Conservation (phyloP, 1,140 invertebrate genomes). For the Conus betulinus region DNA sequence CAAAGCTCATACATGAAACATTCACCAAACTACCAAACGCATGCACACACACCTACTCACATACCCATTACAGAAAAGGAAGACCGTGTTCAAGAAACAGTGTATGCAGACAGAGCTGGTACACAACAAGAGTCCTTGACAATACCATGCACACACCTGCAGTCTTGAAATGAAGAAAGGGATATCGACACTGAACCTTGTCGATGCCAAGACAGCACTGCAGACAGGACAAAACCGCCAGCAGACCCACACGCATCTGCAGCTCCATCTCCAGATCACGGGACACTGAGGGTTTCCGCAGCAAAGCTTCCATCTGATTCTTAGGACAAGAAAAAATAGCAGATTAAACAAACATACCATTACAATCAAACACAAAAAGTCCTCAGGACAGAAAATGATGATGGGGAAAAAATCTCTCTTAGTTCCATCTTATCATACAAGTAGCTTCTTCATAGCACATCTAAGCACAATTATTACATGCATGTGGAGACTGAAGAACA, state of each 20-base stretch:
- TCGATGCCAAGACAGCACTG: constrained; percentile 3
- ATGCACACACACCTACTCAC: neutral
- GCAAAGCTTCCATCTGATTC: neutral
- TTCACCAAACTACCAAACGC: neutral
- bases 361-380: too few species aligned
- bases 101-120: neutral
- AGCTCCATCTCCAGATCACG: constrained; percentile 12
- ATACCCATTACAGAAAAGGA: neutral
- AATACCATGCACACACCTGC: neutral
- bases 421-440: too few species aligned
- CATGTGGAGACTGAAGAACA: too few species aligned
- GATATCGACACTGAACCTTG: constrained; percentile 19
- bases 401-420: too few species aligned
- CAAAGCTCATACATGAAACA: too few species aligned
- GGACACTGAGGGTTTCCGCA: neutral
- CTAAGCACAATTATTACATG: too few species aligned
- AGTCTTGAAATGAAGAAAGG: constrained; percentile 24
- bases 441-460: too few species aligned
- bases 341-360: too few species aligned
- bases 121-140: neutral
- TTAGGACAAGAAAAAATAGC: neutral
- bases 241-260: constrained; percentile 15
- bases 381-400: too few species aligned
- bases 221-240: neutral
- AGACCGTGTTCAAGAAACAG: neutral